Evolutionary conservation across 37 sponge, comb jelly and placozoan genomes (phyloP).

Genomic region (Geodia barretti): DNA sequence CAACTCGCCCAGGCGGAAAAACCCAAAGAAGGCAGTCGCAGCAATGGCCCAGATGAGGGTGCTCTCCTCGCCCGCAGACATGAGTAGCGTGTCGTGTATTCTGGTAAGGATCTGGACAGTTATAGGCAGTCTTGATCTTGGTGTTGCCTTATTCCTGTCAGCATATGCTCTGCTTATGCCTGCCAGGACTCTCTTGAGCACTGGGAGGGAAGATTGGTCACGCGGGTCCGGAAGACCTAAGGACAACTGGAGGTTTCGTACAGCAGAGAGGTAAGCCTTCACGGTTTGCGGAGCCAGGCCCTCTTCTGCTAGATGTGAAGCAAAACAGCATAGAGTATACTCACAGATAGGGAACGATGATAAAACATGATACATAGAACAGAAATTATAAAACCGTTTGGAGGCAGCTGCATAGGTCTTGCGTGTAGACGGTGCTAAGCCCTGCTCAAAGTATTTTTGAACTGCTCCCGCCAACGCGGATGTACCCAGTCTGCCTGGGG

Average conservation of each 20-base stretch:
- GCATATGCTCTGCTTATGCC: conserved; percentile 9
- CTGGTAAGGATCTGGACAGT: background rate
- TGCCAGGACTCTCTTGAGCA: conserved; percentile 1
- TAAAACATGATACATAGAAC: background rate
- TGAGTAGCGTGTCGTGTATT: background rate
- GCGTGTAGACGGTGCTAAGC: background rate
- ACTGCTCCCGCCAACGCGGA: conserved; percentile 6
- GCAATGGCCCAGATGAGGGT: conserved; percentile 6
- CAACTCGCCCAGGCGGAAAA: conserved; percentile 40
- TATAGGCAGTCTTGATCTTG: conserved; percentile 1
- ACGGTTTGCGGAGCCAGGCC: conserved; percentile 1
- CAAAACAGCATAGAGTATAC: conserved; percentile 6
- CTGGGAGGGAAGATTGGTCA: conserved; percentile 9
- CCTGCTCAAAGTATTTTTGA: conserved; percentile 16
- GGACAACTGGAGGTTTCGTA: conserved; percentile 13
- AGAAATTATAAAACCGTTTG: conserved; percentile 16
- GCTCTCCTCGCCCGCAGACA: background rate
- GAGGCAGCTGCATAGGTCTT: background rate
- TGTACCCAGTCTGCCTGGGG: conserved; percentile 6
- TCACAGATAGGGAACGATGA: background rate
- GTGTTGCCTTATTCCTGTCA: background rate
- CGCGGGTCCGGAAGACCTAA: conserved; percentile 24
- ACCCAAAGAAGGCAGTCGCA: conserved; percentile 17
- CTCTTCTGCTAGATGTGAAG: background rate
- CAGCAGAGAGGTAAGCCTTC: conserved; percentile 20